These are phyloP conservation scores for Leucophenga maculata DNA, from an alignment of 2,888 invertebrate species.

Conservation along the genomic window DNA sequence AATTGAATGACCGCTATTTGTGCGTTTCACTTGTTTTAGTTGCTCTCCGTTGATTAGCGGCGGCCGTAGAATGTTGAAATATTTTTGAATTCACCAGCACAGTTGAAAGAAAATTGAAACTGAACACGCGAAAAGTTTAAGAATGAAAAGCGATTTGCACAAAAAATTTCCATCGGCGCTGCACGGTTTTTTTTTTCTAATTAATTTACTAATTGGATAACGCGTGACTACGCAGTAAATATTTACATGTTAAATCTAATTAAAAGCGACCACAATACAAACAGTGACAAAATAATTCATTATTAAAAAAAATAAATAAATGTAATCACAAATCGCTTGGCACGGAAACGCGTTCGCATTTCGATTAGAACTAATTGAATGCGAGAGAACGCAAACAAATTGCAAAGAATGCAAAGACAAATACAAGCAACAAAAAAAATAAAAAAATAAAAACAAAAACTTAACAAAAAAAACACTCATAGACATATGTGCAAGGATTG, in stretches of 20 bases:
- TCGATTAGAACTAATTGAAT: constrained; percentile 57
- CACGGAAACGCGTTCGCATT: constrained; percentile 37
- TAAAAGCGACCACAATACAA: neutral
- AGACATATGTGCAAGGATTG: neutral
- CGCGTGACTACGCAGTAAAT: neutral
- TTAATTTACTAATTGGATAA: neutral
- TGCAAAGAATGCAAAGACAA: constrained; percentile 13
- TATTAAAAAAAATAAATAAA: constrained; percentile 27
- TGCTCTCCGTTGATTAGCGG: neutral
- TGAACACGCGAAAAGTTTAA: neutral
- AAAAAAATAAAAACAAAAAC: constrained; percentile 9
- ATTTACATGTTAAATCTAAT: constrained; percentile 11
- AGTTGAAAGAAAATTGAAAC: constrained; percentile 7
- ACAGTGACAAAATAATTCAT: neutral
- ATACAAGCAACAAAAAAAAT: too few relatives aligned
- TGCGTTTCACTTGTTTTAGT: too few relatives aligned
- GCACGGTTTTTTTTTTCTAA: too few relatives aligned
- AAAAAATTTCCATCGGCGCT: too few relatives aligned
- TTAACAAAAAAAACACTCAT: neutral
- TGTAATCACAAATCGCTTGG: constrained; percentile 23
- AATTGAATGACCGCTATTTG: neutral
- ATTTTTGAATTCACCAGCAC: neutral
- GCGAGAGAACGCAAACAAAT: constrained; percentile 35
- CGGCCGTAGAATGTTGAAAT: neutral
- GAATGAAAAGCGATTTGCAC: too few relatives aligned